Percentiles rank a stretch among this genome's conserved stretches.
Evolutionary conservation across 2,113 vertebrate species (phyloP).

Genomic region (Tetrax tetrax): DNA sequence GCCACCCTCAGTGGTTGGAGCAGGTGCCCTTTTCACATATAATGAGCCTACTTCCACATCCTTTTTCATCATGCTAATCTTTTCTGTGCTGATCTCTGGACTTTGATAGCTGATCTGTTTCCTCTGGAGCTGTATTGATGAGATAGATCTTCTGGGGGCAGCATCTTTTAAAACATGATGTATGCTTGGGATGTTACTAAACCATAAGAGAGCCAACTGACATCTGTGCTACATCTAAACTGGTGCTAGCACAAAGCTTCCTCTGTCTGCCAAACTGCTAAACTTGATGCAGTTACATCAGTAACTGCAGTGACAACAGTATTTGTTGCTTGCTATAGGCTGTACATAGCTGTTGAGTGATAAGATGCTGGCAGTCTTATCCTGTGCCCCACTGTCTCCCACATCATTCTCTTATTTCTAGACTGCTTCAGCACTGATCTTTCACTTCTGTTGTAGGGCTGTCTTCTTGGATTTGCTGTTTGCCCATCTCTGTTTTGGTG

Average conservation of each 20-base stretch:
- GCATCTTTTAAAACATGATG: not conserved
- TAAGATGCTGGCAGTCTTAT: not conserved
- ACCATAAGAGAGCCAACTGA: not conserved
- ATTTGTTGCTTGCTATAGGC: not conserved
- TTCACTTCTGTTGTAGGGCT: not conserved
- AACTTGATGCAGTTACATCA: not conserved
- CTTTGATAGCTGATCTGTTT: not conserved
- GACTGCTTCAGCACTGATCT: not conserved
- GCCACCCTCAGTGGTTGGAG: not conserved
- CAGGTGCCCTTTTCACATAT: not conserved
- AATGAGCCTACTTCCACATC: not conserved
- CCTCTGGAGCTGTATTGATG: not conserved
- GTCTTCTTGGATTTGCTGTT: not conserved
- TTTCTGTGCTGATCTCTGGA: not conserved
- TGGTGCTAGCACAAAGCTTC: not conserved
- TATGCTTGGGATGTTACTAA: not conserved
- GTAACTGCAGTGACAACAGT: not conserved
- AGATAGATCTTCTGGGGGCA: not conserved
- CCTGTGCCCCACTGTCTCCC: not conserved
- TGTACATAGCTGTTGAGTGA: not conserved
- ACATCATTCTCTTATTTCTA: rapidly evolving
- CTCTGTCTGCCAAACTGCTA: not conserved
- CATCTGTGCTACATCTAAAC: not conserved
- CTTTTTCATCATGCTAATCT: not conserved
- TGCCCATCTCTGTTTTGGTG: not conserved